Conservation (phyloP, 2,797 vertebrate genomes). For the Enteromius mattozi region DNA sequence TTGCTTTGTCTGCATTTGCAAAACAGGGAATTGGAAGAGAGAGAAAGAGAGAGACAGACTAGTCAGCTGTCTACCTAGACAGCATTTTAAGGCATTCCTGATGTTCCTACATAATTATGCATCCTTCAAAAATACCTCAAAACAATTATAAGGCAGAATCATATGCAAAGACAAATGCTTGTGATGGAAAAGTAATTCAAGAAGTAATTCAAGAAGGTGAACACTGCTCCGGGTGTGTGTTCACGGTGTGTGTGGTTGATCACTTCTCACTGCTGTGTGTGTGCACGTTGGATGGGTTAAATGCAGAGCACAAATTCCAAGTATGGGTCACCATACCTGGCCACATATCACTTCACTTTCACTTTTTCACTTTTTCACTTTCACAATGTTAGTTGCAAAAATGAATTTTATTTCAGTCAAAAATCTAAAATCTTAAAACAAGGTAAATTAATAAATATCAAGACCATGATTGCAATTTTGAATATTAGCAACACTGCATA, state of each 20-base stretch:
- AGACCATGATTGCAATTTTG: not conserved
- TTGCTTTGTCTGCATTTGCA: slow-evolving; percentile 6
- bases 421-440: not conserved
- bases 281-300: no score
- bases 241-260: no score
- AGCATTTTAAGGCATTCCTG: not conserved
- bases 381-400: not conserved
- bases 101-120: not conserved
- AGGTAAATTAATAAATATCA: not conserved
- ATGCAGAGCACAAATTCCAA: no score
- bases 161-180: not conserved
- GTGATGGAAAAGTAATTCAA: not conserved
- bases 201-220: not conserved
- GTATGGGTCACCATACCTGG: no score
- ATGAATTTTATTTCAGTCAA: not conserved
- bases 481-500: not conserved
- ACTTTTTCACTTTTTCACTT: no score
- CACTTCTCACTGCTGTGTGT: no score
- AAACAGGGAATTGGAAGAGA: slow-evolving; percentile 51
- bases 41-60: slow-evolving; percentile 53
- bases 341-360: no score
- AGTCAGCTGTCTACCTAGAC: not conserved
- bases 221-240: no score
- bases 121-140: not conserved
- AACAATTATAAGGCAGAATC: not conserved